These are phyloP conservation scores for Protodeltote pygarga DNA, from an alignment of 2,888 invertebrate species.

Conservation along the genomic window DNA sequence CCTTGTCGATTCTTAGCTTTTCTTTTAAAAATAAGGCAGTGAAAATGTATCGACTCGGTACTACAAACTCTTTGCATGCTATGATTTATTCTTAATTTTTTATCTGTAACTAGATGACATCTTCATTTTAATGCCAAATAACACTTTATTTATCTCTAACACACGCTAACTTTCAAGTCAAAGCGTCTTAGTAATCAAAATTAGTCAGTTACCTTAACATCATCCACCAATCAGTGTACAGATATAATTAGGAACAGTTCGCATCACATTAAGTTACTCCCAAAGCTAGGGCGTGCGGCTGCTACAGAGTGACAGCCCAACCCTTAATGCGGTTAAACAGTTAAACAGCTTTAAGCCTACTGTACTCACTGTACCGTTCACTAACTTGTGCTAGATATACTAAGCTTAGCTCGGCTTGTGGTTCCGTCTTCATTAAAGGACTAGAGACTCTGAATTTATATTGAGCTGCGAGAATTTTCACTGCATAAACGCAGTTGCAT, in stretches of 20 bases:
- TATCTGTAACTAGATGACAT: no score
- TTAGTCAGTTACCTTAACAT: no score
- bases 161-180: no score
- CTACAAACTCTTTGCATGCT: no score
- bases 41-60: no score
- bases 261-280: conserved; percentile 41
- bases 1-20: no score
- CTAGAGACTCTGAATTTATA: conserved; percentile 23
- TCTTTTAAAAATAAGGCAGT: no score
- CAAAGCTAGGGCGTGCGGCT: conserved; percentile 28
- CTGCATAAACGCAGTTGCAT: conserved; percentile 1
- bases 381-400: conserved; percentile 40
- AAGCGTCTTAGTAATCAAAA: no score
- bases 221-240: conserved; percentile 12
- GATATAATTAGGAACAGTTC: conserved; percentile 35
- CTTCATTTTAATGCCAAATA: no score
- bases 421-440: conserved; percentile 46
- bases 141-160: no score
- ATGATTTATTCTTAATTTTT: no score
- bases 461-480: conserved; percentile 3
- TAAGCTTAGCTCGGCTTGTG: conserved; percentile 45
- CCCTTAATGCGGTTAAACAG: conserved; percentile 53
- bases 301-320: conserved; percentile 39
- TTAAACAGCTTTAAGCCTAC: conserved; percentile 49
- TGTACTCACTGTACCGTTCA: conserved; percentile 37